Evolutionary conservation across 2,888 invertebrate genomes (phyloP).

Genomic region (Cerastis rubricosa): DNA sequence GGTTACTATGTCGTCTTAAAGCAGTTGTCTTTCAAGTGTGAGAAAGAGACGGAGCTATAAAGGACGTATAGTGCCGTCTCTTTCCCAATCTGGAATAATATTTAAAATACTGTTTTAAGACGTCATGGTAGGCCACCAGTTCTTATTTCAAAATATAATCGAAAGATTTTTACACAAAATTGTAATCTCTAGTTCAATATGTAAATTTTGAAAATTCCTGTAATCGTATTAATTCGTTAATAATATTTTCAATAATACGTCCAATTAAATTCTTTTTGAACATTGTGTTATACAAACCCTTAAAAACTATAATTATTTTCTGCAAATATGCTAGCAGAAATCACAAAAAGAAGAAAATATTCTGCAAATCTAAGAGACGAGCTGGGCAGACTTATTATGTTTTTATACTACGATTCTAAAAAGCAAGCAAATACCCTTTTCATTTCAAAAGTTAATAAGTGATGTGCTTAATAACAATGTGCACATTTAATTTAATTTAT

Average conservation of each 20-base stretch:
- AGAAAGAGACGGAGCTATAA: no score
- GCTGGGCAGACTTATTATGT: slow-evolving; percentile 6
- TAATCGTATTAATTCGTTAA: not conserved
- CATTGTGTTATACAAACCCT: not conserved
- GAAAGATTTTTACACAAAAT: no score
- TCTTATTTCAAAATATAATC: not conserved
- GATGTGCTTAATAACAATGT: not conserved
- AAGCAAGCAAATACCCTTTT: not conserved
- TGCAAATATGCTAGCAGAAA: not conserved
- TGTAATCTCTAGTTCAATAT: not conserved
- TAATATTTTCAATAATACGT: not conserved
- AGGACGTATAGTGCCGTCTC: no score
- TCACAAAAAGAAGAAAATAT: not conserved
- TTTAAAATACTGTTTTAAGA: no score
- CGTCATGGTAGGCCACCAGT: no score
- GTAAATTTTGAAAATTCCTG: not conserved
- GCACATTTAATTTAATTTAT: not conserved
- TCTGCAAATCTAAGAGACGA: not conserved
- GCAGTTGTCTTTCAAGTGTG: no score
- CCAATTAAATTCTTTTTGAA: not conserved
- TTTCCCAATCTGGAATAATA: no score
- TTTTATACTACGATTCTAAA: not conserved
- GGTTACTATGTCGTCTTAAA: no score
- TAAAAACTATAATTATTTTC: slow-evolving; percentile 9
- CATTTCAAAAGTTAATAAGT: not conserved